A percentile compares a stretch with the other conserved stretches of the same genome.
Conservation (phyloP, 2,113 vertebrate genomes). For the Gavialis gangeticus region DNA sequence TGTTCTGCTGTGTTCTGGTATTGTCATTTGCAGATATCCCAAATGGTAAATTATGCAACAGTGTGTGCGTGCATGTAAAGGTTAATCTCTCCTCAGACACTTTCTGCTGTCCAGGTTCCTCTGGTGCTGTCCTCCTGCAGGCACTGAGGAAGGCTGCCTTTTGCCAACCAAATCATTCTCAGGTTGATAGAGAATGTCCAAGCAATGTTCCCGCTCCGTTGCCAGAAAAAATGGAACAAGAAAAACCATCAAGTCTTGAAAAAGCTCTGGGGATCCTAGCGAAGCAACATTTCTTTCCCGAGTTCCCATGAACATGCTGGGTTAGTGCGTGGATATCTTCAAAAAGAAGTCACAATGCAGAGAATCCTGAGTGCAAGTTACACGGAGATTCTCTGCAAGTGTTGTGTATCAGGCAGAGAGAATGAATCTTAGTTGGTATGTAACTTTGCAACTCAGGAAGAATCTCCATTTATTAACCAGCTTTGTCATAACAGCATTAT, state of each 20-base stretch:
- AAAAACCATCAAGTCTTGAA: conserved; percentile 17
- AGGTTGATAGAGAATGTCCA: neutral
- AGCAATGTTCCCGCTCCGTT: neutral
- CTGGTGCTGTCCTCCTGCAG: neutral
- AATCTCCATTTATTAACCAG: neutral
- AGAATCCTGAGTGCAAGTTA: conserved; percentile 1
- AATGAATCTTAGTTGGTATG: neutral
- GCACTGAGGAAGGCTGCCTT: neutral
- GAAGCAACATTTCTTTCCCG: conserved; percentile 25
- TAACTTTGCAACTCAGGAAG: neutral
- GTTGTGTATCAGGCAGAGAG: neutral
- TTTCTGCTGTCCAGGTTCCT: conserved; percentile 57
- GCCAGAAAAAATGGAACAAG: conserved; percentile 43
- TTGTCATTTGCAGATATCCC: conserved; percentile 28
- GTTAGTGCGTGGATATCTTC: neutral
- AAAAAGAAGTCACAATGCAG: neutral
- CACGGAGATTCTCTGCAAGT: neutral
- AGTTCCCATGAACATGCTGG: neutral
- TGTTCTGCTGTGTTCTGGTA: conserved; percentile 23
- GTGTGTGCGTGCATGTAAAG: neutral
- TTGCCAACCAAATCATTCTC: neutral
- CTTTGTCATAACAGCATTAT: neutral
- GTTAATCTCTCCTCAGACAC: conserved; percentile 25
- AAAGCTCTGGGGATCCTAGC: neutral
- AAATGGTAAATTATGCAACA: neutral